Evolutionary conservation across 92 coral and sea anemone genomes (phyloP).

Genomic region (Porites divaricata): DNA sequence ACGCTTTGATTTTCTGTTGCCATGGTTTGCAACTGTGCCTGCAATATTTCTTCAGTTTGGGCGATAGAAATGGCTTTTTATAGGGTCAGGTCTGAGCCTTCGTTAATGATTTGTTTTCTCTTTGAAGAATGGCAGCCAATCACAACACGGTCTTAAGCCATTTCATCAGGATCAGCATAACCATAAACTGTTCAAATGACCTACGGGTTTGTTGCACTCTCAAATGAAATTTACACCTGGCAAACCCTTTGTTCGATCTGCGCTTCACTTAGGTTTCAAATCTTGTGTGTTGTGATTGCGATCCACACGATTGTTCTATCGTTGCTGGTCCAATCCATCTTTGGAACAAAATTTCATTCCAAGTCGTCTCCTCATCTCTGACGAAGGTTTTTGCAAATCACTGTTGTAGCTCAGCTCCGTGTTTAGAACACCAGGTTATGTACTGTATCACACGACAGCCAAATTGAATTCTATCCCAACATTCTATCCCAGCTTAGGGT

Average conservation of each 20-base stretch:
- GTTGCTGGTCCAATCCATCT: too few species aligned
- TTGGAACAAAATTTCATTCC: too few species aligned
- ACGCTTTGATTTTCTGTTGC: conserved; percentile 27
- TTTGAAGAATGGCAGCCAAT: conserved; percentile 43
- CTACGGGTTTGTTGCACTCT: conserved; percentile 30
- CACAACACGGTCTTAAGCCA: conserved; percentile 70
- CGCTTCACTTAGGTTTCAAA: conserved; percentile 39
- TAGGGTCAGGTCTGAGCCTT: conserved; percentile 62
- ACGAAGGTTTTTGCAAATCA: not conserved
- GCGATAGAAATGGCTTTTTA: conserved; percentile 60
- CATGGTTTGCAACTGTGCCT: conserved; percentile 55
- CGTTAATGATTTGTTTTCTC: conserved; percentile 54
- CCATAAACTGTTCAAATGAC: conserved; percentile 58
- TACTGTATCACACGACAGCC: not conserved
- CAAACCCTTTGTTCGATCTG: conserved; percentile 44
- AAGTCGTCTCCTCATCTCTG: too few species aligned
- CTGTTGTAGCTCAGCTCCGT: not conserved
- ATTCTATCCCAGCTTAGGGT: too few species aligned
- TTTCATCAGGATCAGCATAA: conserved; percentile 63
- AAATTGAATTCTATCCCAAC: not conserved
- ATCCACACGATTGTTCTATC: too few species aligned
- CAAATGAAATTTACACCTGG: conserved; percentile 60
- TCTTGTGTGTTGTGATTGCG: conserved; percentile 13
- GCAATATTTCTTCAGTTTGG: conserved; percentile 49
- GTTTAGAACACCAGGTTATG: not conserved